phyloP scores from a whole-genome alignment of 2,888 invertebrate genomes.

The Cryptocheilus praepositus region DNA sequence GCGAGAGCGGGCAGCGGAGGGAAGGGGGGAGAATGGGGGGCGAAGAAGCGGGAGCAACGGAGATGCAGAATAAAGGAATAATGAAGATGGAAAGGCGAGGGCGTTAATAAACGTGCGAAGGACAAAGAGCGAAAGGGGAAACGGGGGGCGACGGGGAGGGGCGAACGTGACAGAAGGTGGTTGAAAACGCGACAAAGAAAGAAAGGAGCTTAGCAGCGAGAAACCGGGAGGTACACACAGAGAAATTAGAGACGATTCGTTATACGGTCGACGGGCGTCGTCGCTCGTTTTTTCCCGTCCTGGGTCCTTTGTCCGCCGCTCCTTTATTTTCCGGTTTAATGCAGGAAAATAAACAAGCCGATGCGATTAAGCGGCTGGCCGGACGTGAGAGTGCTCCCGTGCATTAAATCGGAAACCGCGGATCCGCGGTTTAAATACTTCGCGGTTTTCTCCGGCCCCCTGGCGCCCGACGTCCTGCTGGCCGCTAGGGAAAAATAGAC shows the following conservation, averaged over 20 bases:
- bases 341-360: conserved; percentile 16
- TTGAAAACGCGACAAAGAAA: too few species aligned
- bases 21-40: too few species aligned
- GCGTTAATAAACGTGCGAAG: too few species aligned
- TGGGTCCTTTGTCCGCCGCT: background rate
- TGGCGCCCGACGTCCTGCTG: too few species aligned
- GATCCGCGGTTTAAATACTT: conserved; percentile 17
- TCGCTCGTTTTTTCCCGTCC: background rate
- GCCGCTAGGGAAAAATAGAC: too few species aligned
- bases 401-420: conserved; percentile 36
- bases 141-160: too few species aligned
- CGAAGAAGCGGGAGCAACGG: too few species aligned
- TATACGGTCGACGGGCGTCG: background rate
- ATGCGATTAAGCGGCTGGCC: conserved; percentile 24
- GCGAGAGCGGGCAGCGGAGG: background rate
- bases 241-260: conserved; percentile 14
- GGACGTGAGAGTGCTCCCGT: conserved; percentile 3
- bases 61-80: background rate
- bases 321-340: background rate
- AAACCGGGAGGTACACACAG: background rate
- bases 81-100: too few species aligned
- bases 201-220: too few species aligned
- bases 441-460: too few species aligned
- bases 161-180: too few species aligned
- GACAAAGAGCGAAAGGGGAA: too few species aligned